Conservation (phyloP, 2,113 vertebrate species). For the Mus spicilegus region DNA sequence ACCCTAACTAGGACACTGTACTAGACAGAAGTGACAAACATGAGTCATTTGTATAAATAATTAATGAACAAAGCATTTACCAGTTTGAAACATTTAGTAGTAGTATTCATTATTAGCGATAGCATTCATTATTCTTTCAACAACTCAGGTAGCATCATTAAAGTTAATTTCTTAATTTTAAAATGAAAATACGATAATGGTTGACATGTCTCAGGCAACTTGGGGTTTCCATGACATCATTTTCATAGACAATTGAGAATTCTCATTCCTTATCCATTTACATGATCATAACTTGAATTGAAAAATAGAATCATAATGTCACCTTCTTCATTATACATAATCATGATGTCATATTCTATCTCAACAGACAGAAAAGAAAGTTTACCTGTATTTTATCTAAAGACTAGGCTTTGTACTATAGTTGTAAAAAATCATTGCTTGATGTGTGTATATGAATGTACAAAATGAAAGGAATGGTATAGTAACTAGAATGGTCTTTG, state of each 20-base stretch:
- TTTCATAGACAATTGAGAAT: background rate
- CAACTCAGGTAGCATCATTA: background rate
- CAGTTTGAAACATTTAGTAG: background rate
- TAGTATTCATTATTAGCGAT: background rate
- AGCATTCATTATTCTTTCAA: background rate
- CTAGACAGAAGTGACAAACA: background rate
- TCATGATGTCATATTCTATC: background rate
- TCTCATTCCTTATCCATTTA: background rate
- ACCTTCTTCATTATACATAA: background rate
- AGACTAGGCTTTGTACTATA: background rate
- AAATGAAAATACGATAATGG: background rate
- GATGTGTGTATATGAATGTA: background rate
- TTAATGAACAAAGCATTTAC: background rate
- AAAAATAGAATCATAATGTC: background rate
- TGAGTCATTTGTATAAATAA: background rate
- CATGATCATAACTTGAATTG: background rate
- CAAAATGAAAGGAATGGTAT: background rate
- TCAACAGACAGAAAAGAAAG: background rate
- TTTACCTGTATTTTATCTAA: background rate
- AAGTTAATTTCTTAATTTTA: background rate
- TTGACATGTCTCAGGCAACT: background rate
- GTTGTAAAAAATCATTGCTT: background rate
- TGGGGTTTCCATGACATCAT: background rate
- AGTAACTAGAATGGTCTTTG: background rate
- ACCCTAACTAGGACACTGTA: too few relatives aligned